phyloP scores from a whole-genome alignment of 2,797 vertebrate species.

The Galago senegalensis region DNA sequence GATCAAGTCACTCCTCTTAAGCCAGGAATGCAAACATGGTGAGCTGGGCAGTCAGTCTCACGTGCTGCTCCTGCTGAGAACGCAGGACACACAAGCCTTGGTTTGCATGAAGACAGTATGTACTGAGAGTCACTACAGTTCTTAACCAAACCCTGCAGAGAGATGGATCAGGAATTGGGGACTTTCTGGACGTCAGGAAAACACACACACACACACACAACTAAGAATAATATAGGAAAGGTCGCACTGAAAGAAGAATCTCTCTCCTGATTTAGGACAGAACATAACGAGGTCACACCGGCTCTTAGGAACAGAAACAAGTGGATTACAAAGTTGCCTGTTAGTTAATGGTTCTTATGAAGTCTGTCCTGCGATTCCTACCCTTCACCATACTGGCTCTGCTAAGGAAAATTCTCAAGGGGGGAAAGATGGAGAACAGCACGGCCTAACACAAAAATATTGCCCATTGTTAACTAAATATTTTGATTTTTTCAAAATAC shows the following conservation, averaged over 20 bases:
- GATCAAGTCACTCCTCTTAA: neutral
- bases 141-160: neutral
- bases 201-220: neutral
- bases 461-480: neutral
- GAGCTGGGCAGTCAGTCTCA: neutral
- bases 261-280: neutral
- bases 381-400: neutral
- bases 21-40: neutral
- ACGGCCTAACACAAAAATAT: neutral
- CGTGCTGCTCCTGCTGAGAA: neutral
- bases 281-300: neutral
- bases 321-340: neutral
- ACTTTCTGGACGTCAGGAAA: neutral
- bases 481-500: neutral
- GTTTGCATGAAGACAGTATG: neutral
- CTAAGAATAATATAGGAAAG: neutral
- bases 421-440: neutral
- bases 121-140: neutral
- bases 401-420: neutral
- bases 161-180: neutral
- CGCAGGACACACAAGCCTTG: neutral
- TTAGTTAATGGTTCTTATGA: neutral
- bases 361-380: neutral
- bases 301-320: neutral
- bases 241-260: neutral